These are phyloP conservation scores for Halyomorpha halys DNA, from an alignment of 1,140 invertebrate species.

Conservation along the genomic window DNA sequence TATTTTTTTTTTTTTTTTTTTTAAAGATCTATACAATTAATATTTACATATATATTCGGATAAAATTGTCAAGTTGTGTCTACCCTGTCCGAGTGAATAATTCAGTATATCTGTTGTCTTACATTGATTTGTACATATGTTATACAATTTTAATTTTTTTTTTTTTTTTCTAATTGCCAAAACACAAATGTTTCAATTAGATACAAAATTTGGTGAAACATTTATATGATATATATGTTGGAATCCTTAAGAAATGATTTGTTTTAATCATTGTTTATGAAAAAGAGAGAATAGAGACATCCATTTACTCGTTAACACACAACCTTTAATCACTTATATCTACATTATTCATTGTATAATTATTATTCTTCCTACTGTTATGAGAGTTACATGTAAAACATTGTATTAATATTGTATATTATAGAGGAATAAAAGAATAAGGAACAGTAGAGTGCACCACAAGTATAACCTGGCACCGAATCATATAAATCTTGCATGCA, in stretches of 20 bases:
- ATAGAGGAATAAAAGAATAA: slow-evolving; percentile 24
- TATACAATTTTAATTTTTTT: slow-evolving; percentile 13
- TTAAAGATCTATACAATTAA: slow-evolving; percentile 26
- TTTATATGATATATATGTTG: neutral
- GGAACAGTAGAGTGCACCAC: slow-evolving; percentile 26
- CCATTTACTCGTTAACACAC: slow-evolving; percentile 18
- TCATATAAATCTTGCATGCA: slow-evolving; percentile 26
- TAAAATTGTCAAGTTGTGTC: slow-evolving; percentile 28
- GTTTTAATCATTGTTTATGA: neutral
- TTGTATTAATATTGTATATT: slow-evolving; percentile 20
- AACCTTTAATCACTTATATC: slow-evolving; percentile 17
- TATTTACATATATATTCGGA: slow-evolving; percentile 26
- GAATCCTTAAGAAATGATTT: neutral
- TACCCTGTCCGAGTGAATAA: slow-evolving; percentile 26
- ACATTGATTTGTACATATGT: slow-evolving; percentile 12
- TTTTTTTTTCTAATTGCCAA: slow-evolving; percentile 2
- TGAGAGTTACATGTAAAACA: slow-evolving; percentile 21
- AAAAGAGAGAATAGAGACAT: slow-evolving; percentile 12
- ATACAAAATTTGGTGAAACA: too few relatives aligned
- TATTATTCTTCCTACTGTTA: slow-evolving; percentile 17
- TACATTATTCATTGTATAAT: slow-evolving; percentile 15
- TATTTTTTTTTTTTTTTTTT: slow-evolving; percentile 16
- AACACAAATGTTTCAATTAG: neutral
- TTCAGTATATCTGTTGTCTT: slow-evolving; percentile 18
- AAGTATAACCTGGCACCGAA: slow-evolving; percentile 25